These are phyloP conservation scores for Euplagia quadripunctaria DNA, from an alignment of 2,888 invertebrate species.

Conservation along the genomic window DNA sequence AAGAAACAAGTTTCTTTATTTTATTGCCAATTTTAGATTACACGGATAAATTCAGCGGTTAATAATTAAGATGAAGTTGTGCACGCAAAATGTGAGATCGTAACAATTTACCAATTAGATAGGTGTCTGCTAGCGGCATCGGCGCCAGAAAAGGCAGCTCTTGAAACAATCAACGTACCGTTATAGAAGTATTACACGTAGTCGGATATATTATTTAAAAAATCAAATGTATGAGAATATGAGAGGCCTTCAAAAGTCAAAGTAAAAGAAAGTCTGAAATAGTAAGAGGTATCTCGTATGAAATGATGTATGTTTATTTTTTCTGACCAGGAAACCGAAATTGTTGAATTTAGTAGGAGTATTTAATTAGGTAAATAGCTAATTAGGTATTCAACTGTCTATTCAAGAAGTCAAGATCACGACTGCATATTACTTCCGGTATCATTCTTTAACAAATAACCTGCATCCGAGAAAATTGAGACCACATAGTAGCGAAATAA, in stretches of 20 bases:
- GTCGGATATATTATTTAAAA: not conserved
- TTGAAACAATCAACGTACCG: constrained; percentile 34
- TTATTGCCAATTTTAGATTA: constrained; percentile 65
- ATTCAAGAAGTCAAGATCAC: not conserved
- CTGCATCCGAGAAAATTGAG: not conserved
- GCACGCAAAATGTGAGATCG: constrained; percentile 38
- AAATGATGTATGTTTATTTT: not conserved
- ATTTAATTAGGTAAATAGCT: not conserved
- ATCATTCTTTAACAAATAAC: not conserved
- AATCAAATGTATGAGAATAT: not conserved
- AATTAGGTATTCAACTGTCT: not conserved
- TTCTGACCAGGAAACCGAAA: not conserved
- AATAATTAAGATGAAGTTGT: constrained; percentile 48
- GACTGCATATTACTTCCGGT: not conserved
- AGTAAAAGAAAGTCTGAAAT: not conserved
- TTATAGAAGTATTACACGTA: not conserved
- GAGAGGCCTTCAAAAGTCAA: not conserved
- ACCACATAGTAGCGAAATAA: too few species aligned
- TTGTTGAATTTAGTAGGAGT: not conserved
- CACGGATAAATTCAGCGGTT: constrained; percentile 55
- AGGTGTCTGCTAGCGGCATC: constrained; percentile 37
- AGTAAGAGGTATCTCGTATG: not conserved
- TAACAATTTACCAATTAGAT: constrained; percentile 50
- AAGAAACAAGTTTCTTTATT: constrained; percentile 56
- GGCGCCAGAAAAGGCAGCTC: not conserved